Conservation (phyloP, 1,140 invertebrate genomes). For the Euschistus heros region DNA sequence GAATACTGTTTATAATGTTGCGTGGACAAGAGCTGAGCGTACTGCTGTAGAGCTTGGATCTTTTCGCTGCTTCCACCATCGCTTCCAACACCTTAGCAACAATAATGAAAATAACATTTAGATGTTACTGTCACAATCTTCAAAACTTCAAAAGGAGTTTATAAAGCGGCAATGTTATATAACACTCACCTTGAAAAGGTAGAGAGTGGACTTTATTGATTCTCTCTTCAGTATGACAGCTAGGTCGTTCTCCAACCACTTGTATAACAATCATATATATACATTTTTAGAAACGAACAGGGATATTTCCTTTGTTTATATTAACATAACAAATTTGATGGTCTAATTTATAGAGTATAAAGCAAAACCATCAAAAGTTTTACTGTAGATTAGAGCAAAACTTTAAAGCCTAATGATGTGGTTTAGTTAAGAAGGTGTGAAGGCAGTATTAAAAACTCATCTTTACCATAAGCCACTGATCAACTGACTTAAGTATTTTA, state of each 20-base stretch:
- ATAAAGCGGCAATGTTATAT: no score
- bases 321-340: not conserved
- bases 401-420: no score
- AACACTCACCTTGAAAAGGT: not conserved
- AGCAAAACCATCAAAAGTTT: no score
- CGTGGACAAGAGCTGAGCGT: constrained; percentile 5
- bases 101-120: no score
- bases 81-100: no score
- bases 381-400: no score
- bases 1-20: constrained; percentile 27
- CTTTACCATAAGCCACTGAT: no score
- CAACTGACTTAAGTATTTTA: no score
- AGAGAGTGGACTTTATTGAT: not conserved
- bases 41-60: constrained; percentile 16
- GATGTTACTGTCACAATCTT: no score
- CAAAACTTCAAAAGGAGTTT: no score
- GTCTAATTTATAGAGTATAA: not conserved
- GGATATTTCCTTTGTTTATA: not conserved
- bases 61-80: not conserved
- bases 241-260: not conserved
- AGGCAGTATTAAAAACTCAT: no score
- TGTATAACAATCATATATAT: not conserved
- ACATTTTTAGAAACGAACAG: not conserved
- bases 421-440: no score
- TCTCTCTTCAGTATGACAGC: not conserved